Base-by-base conservation (phyloP, 2,113 vertebrate species). In the Ursus arctos region DNA sequence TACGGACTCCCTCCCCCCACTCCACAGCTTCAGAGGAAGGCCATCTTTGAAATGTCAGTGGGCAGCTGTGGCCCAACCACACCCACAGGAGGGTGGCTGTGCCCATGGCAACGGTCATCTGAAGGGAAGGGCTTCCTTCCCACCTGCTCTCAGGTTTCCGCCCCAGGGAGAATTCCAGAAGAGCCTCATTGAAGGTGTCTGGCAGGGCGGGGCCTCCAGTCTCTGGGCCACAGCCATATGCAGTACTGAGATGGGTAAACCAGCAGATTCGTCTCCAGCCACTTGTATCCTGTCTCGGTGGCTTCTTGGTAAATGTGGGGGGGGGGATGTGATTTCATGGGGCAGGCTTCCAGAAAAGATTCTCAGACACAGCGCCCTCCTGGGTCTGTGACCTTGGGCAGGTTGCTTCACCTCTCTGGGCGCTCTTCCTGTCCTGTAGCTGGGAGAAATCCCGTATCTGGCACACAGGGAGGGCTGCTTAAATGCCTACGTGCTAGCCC, bases 101-200 rank as follows among this genome's bases (percentile, higher is more conserved):
- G 69, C 19, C 95, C 92, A 77, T 94, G 74, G 83, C 57, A 81
- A 96, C 74, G 1, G 86, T 57, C 53, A 15, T 22, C 63, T 10
- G 69, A 24, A 77, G 89, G 85, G 59, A 53, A 36, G 40, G 95
- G 82, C 94, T 82, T 85, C 85, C 61, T 79, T 61, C 13, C 77
- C 47, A 96, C 95, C 98, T 96, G 97, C 97, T 96, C 94, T 98
- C 97, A 94, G 97, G 97, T 98, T 97, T 96, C 97, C 94, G 96
- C 90, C 94, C 77, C 82, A 79, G 97, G 86, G 96, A 97, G 74
- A 87, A 92, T 98, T 97, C 95, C 96, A 96, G 95, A 95, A 93
- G 92, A 94, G 51, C 51, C 94, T 40, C 79, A 76, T 24, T 95
- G 97, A 97, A 36, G 11, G 88, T 24, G 69, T 33, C 47, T 11